Percentiles rank a stretch among this genome's conserved stretches.
Conservation (phyloP, 2,113 vertebrate species). For the Perccottus glenii region DNA sequence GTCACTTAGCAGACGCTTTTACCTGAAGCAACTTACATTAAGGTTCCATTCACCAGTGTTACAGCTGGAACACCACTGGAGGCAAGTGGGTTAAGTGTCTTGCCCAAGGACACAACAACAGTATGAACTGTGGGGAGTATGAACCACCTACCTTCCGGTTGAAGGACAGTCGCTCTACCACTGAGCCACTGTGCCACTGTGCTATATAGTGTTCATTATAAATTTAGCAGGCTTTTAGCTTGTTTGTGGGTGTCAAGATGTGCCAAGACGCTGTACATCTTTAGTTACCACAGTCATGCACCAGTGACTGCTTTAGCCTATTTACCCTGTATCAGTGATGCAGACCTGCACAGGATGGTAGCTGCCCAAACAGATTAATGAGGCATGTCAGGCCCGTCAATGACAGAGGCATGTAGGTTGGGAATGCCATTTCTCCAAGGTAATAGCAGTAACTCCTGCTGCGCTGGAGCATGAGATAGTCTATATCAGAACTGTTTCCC, state of each 20-base stretch:
- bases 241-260: conserved; percentile 32
- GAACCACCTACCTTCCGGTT: no score
- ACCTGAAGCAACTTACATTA: no score
- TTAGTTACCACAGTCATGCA: conserved; percentile 27
- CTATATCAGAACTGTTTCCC: conserved; percentile 13
- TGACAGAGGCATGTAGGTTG: conserved; percentile 23
- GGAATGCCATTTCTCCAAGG: conserved; percentile 17
- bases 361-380: conserved; percentile 38
- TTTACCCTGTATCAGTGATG: conserved; percentile 39
- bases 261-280: conserved; percentile 22
- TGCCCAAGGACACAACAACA: no score
- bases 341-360: conserved; percentile 28
- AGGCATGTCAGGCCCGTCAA: conserved; percentile 25
- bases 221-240: conserved; percentile 38
- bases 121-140: no score
- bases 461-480: conserved; percentile 24
- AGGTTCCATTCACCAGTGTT: no score
- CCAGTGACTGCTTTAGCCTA: conserved; percentile 24
- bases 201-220: conserved; percentile 24
- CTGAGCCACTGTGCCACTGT: no score
- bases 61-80: no score
- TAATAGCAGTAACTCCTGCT: conserved; percentile 20
- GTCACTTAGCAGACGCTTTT: no score
- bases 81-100: no score
- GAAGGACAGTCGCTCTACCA: no score